Conservation (phyloP, 1,140 invertebrate species). For the Cherax destructor region DNA sequence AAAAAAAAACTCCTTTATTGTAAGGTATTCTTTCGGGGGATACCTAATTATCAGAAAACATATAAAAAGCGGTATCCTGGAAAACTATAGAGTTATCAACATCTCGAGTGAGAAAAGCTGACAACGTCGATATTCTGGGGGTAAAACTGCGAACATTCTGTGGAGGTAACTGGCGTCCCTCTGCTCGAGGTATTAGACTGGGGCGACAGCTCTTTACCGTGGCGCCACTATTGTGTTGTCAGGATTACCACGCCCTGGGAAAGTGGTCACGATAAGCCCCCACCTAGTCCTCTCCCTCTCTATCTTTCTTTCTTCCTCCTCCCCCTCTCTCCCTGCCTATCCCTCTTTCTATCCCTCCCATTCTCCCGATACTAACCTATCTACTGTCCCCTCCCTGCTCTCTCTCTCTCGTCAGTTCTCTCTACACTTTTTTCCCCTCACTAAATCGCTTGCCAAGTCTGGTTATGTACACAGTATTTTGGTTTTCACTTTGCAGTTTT, state of each 20-base stretch:
- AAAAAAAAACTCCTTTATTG: no score
- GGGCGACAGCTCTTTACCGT: constrained; percentile 12
- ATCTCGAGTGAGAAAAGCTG: not conserved
- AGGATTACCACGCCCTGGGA: constrained; percentile 19
- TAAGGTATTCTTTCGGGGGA: no score
- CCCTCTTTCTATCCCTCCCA: not conserved
- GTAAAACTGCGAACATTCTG: not conserved
- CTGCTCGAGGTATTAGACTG: not conserved
- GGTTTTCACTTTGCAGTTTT: no score
- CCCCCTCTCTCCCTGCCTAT: not conserved
- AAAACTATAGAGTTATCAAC: not conserved
- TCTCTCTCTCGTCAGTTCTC: no score
- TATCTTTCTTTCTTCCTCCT: not conserved
- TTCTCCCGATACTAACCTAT: no score
- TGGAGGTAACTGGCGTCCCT: not conserved
- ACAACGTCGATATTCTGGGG: not conserved
- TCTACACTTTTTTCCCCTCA: no score
- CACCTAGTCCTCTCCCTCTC: not conserved
- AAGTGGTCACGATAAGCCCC: not conserved
- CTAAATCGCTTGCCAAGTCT: no score
- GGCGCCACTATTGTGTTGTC: not conserved
- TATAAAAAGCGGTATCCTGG: no score
- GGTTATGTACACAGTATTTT: no score
- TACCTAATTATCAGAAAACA: no score
- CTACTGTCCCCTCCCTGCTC: no score